Conservation (phyloP, 2,888 invertebrate genomes). For the Empis livida region DNA sequence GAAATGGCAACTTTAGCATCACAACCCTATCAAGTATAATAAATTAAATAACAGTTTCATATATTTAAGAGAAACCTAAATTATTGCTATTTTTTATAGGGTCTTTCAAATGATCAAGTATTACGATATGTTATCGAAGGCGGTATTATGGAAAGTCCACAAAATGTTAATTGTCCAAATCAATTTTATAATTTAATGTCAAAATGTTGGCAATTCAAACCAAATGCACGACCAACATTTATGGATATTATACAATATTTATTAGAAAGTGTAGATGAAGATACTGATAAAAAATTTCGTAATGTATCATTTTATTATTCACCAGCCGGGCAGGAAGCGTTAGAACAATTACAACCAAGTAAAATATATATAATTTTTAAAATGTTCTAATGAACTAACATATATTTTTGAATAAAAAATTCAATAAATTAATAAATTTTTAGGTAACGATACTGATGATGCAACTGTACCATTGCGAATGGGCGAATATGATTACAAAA, state of each 20-base stretch:
- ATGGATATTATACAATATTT: slow-evolving; percentile 65
- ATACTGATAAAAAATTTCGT: slow-evolving; percentile 46
- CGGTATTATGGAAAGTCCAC: slow-evolving; percentile 88
- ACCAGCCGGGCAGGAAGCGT: slow-evolving; percentile 44
- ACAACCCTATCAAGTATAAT: slow-evolving; percentile 80
- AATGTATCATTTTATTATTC: slow-evolving; percentile 51
- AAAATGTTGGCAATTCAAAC: slow-evolving; percentile 81
- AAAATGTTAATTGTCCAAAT: slow-evolving; percentile 71
- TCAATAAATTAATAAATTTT: not conserved
- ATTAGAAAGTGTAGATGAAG: slow-evolving; percentile 47
- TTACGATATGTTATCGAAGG: slow-evolving; percentile 80
- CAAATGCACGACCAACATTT: slow-evolving; percentile 70
- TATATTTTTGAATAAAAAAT: not conserved
- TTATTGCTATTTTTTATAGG: slow-evolving; percentile 35
- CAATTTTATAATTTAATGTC: slow-evolving; percentile 84
- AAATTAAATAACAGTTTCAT: not conserved
- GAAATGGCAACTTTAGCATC: slow-evolving; percentile 98
- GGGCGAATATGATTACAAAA: slow-evolving; percentile 30
- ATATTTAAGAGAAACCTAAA: too few species aligned
- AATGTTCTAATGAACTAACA: not conserved
- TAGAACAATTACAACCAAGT: slow-evolving; percentile 33
- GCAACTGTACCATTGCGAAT: slow-evolving; percentile 32
- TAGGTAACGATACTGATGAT: slow-evolving; percentile 29
- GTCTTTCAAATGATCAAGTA: slow-evolving; percentile 85
- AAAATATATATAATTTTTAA: slow-evolving; percentile 2